These are phyloP conservation scores for Dendrolimus houi DNA, from an alignment of 2,888 invertebrate genomes.

Conservation along the genomic window DNA sequence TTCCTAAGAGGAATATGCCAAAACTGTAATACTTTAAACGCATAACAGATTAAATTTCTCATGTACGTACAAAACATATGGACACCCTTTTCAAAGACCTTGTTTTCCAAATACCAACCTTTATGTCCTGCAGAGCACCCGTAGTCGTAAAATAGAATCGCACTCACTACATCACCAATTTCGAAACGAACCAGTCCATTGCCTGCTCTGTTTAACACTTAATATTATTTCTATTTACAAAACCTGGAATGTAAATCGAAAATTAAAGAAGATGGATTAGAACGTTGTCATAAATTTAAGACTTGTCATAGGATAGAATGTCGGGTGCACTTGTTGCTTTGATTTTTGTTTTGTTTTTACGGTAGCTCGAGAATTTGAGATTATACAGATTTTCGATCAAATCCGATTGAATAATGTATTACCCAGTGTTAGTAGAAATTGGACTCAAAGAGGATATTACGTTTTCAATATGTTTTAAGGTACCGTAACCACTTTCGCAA, in stretches of 20 bases:
- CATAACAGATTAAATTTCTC: too few species aligned
- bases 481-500: too few species aligned
- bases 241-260: slow-evolving; percentile 2
- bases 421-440: too few species aligned
- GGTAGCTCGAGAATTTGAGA: background rate
- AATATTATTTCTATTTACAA: background rate
- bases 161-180: slow-evolving; percentile 15
- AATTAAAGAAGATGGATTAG: background rate
- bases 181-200: slow-evolving; percentile 11
- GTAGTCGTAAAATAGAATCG: slow-evolving; percentile 34
- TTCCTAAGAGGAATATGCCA: too few species aligned
- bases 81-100: slow-evolving; percentile 39
- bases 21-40: too few species aligned
- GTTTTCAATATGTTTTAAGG: too few species aligned
- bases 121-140: slow-evolving; percentile 51
- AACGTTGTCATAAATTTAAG: background rate
- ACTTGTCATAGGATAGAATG: slow-evolving; percentile 3
- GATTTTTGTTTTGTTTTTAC: slow-evolving; percentile 1
- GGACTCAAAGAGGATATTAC: too few species aligned
- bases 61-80: slow-evolving; percentile 9
- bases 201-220: slow-evolving; percentile 2
- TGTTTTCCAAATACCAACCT: slow-evolving; percentile 46
- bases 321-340: slow-evolving; percentile 6
- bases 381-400: too few species aligned
- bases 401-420: too few species aligned